These are phyloP conservation scores for Taphrorychus bicolor DNA, from an alignment of 2,888 invertebrate species.

Conservation along the genomic window DNA sequence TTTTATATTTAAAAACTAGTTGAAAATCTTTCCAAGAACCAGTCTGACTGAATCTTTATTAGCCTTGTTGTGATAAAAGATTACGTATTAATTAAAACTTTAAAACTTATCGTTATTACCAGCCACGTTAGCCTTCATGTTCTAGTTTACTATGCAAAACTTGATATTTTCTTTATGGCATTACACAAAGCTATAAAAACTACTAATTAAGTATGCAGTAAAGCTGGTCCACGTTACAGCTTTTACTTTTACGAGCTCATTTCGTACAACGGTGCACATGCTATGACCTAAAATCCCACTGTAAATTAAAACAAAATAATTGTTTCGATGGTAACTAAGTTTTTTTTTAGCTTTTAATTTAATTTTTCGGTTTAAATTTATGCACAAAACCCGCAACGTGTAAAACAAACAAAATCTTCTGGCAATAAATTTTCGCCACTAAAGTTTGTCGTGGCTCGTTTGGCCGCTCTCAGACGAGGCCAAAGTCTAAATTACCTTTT, in stretches of 20 bases:
- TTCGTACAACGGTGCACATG: not conserved
- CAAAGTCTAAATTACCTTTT: conserved; percentile 10
- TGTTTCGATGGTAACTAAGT: not conserved
- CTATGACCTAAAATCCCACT: not conserved
- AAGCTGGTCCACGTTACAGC: not conserved
- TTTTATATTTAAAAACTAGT: no score
- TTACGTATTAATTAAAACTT: no score
- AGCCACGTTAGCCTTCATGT: not conserved
- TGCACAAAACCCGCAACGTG: no score
- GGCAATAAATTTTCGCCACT: not conserved
- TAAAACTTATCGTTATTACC: no score
- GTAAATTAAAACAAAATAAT: not conserved
- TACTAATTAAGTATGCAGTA: not conserved
- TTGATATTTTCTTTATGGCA: not conserved
- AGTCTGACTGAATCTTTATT: no score
- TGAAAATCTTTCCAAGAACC: no score
- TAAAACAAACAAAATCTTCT: not conserved
- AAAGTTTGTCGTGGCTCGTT: not conserved
- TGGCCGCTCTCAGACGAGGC: not conserved
- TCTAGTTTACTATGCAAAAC: not conserved
- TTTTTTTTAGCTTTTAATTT: no score
- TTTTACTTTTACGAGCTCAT: not conserved
- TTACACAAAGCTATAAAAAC: not conserved
- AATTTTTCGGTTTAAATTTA: no score
- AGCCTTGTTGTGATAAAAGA: no score